Conservation (phyloP, 2,888 invertebrate species). For the Andricus quercusramuli region DNA sequence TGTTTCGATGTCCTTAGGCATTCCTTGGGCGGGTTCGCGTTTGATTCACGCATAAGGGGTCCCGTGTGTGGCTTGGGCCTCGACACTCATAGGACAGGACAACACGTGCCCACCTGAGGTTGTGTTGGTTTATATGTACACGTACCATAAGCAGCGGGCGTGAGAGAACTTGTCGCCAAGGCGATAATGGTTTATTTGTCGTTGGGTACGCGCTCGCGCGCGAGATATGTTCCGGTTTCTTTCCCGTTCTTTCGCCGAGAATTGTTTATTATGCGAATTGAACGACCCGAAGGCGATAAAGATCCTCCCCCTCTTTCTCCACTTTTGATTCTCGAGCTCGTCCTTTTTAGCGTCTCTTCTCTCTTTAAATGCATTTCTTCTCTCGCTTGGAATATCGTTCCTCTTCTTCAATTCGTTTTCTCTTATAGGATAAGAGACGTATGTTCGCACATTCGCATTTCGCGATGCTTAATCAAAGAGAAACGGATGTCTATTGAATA, state of each 20-base stretch:
- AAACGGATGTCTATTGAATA: conserved; percentile 15
- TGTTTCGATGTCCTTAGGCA: conserved; percentile 78
- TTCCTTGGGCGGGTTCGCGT: conserved; percentile 77
- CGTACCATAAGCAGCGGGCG: conserved; percentile 65
- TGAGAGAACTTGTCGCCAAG: conserved; percentile 77
- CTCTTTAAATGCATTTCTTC: conserved; percentile 36
- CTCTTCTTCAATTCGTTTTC: conserved; percentile 36
- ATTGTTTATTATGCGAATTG: conserved; percentile 78
- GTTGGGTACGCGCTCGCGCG: conserved; percentile 64
- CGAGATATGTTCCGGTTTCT: conserved; percentile 77
- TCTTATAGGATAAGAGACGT: background rate
- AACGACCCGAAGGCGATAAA: conserved; percentile 77
- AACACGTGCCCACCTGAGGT: conserved; percentile 44
- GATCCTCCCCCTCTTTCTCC: conserved; percentile 64
- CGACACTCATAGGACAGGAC: conserved; percentile 57
- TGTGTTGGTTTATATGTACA: conserved; percentile 49
- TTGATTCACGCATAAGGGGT: conserved; percentile 76
- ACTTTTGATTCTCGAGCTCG: conserved; percentile 50
- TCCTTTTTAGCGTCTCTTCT: conserved; percentile 53
- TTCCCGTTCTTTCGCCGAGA: conserved; percentile 69
- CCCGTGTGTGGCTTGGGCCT: conserved; percentile 71
- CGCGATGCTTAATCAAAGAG: conserved; percentile 30
- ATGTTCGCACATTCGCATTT: conserved; percentile 25
- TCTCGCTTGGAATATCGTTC: conserved; percentile 38
- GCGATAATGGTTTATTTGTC: conserved; percentile 79